Evolutionary conservation across 1,140 invertebrate species (phyloP).

Genomic region (Saccostrea cuccullata): DNA sequence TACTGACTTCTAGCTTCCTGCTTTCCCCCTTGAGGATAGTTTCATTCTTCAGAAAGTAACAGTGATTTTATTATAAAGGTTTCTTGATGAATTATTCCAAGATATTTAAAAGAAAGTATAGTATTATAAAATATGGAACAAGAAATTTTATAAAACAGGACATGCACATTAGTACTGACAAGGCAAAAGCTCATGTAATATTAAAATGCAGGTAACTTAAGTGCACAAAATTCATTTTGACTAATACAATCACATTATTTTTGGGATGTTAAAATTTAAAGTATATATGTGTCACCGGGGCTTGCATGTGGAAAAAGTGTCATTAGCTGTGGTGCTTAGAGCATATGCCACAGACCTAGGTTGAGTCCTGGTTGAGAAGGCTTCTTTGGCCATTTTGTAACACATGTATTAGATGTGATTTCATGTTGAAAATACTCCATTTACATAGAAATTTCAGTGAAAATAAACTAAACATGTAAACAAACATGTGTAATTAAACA

Average conservation of each 20-base stretch:
- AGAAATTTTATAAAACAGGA: not conserved
- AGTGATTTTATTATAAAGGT: no score
- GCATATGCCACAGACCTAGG: not conserved
- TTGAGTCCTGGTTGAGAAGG: not conserved
- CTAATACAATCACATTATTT: not conserved
- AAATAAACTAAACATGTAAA: not conserved
- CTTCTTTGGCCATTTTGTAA: not conserved
- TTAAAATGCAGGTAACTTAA: not conserved
- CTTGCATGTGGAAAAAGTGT: not conserved
- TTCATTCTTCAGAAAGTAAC: no score
- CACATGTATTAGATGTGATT: not conserved
- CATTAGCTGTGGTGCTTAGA: not conserved
- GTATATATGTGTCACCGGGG: not conserved
- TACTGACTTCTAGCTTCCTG: no score
- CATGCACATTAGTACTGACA: not conserved
- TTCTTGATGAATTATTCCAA: no score
- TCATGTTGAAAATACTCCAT: not conserved
- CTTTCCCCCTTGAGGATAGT: no score
- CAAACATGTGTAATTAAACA: not conserved
- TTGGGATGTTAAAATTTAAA: not conserved
- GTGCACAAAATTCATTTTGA: not conserved
- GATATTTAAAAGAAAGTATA: no score
- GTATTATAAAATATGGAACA: no score
- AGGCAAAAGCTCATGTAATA: not conserved
- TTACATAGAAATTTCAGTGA: constrained; percentile 1